Percentiles rank a stretch among this genome's conserved stretches.
phyloP scores from a whole-genome alignment of 2,113 vertebrate species.

The Dasyurus viverrinus region DNA sequence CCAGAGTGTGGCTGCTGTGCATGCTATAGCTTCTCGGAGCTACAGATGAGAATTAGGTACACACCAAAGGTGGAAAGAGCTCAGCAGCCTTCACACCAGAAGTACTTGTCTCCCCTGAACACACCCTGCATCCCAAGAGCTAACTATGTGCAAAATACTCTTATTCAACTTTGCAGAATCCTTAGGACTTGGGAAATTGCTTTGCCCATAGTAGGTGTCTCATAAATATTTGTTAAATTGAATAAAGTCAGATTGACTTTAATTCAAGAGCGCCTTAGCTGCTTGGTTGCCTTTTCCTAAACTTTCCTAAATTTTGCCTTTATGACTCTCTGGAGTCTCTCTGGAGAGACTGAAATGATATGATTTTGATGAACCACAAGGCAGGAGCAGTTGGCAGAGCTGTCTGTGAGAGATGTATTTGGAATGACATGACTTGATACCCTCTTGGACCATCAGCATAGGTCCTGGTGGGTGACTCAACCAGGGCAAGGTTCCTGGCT shows the following conservation, averaged over 20 bases:
- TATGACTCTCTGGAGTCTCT: background rate
- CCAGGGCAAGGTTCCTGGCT: background rate
- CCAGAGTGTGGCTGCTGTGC: no score
- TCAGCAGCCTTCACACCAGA: no score
- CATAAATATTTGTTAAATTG: background rate
- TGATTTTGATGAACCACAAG: background rate
- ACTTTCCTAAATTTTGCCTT: background rate
- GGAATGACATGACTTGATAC: background rate
- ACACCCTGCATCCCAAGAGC: background rate
- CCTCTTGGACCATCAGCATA: background rate
- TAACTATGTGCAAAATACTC: background rate
- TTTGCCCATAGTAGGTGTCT: background rate
- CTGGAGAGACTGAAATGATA: background rate
- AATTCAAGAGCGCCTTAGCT: background rate
- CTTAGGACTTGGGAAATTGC: background rate
- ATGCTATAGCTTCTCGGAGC: no score
- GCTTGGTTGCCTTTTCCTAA: background rate
- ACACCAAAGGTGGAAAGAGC: no score
- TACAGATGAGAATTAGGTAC: no score
- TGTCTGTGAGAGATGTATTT: background rate
- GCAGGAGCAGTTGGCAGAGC: background rate
- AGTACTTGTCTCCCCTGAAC: no score
- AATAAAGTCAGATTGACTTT: background rate
- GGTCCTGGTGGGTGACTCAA: conserved; percentile 55
- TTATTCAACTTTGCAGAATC: background rate